A percentile compares a stretch with the other conserved stretches of the same genome.
Conservation (phyloP, 1,140 invertebrate genomes). For the Oscheius sp. region DNA sequence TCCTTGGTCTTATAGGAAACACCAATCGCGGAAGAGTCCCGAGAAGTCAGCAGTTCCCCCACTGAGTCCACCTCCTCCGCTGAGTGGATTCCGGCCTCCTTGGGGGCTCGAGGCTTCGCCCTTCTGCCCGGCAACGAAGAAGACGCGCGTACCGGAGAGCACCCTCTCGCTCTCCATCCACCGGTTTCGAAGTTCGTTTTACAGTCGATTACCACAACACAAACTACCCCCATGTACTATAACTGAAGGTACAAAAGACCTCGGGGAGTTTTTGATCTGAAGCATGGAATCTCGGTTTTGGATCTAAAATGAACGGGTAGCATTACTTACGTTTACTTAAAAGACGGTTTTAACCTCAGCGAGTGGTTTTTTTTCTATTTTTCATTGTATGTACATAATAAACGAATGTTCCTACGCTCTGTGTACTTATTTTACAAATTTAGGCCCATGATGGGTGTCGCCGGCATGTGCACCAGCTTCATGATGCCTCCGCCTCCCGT, state of each 20-base stretch:
- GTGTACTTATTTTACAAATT: not conserved
- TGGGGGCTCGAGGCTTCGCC: not conserved
- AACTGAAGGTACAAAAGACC: too few species aligned
- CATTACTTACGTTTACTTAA: not conserved
- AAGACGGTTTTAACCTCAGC: not conserved
- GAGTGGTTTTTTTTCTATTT: too few species aligned
- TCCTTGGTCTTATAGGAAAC: not conserved
- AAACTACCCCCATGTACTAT: too few species aligned
- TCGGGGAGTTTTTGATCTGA: not conserved
- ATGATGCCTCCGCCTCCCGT: not conserved
- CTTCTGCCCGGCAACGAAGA: conserved; percentile 2
- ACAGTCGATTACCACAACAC: too few species aligned
- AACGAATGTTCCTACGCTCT: too few species aligned
- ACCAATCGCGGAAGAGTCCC: conserved; percentile 21
- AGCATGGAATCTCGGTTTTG: too few species aligned
- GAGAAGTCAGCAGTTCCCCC: conserved; percentile 21
- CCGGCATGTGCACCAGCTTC: not conserved
- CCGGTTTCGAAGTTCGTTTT: not conserved
- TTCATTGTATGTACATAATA: too few species aligned
- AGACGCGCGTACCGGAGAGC: conserved; percentile 6
- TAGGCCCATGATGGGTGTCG: not conserved
- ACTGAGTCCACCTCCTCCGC: conserved; percentile 33
- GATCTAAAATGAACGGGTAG: not conserved
- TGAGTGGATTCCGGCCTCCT: conserved; percentile 15
- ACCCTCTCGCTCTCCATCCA: conserved; percentile 1